These are phyloP conservation scores for Trypoxylus dichotomus DNA, from an alignment of 1,140 invertebrate genomes.

Conservation along the genomic window DNA sequence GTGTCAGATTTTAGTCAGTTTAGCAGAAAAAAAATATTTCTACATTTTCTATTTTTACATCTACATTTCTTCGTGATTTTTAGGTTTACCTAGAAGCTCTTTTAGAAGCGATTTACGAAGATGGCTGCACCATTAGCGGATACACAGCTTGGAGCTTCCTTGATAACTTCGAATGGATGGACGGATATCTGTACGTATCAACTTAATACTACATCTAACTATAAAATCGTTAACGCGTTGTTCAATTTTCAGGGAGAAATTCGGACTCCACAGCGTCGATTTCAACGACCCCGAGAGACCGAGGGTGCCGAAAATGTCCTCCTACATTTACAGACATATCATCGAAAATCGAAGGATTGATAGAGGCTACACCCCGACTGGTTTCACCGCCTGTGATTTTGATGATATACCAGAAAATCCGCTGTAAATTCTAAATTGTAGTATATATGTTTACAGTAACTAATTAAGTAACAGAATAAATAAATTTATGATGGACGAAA, in stretches of 20 bases:
- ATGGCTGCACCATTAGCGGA: neutral
- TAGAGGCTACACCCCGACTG: neutral
- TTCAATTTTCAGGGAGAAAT: neutral
- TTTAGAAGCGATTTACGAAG: slow-evolving; percentile 28
- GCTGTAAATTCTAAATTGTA: neutral
- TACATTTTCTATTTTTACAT: too few species aligned
- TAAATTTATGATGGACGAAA: too few species aligned
- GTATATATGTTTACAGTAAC: too few species aligned
- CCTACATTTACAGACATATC: slow-evolving; percentile 36
- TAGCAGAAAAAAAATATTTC: too few species aligned
- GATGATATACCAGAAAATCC: neutral
- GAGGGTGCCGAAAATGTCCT: slow-evolving; percentile 48
- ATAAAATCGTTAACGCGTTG: neutral
- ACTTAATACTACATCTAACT: neutral
- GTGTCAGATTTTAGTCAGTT: neutral
- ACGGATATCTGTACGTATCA: slow-evolving; percentile 22
- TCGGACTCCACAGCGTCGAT: slow-evolving; percentile 41
- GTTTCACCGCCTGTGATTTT: neutral
- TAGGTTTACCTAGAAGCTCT: slow-evolving; percentile 12
- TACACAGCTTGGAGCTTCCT: slow-evolving; percentile 17
- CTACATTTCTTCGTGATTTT: neutral
- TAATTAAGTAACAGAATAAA: too few species aligned
- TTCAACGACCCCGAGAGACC: slow-evolving; percentile 47
- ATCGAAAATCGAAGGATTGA: slow-evolving; percentile 23
- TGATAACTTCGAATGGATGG: slow-evolving; percentile 30